Evolutionary conservation across 2,113 vertebrate genomes (phyloP), one percentile per base, ranked within the genome.

Genomic region (Macaca mulatta): DNA sequence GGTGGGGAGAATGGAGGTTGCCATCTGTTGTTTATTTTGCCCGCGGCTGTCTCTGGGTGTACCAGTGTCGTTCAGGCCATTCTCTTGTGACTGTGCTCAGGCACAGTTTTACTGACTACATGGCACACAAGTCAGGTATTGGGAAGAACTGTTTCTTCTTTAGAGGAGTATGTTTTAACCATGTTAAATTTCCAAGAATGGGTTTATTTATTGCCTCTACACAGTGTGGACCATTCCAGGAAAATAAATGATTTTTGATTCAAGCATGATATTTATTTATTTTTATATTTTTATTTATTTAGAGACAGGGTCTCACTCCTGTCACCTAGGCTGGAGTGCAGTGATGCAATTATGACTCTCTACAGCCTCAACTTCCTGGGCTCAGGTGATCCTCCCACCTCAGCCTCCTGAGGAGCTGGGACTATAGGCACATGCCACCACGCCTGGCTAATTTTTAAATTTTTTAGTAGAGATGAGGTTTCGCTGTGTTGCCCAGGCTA

Each of bases 131-230:
- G 32, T 61, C 70, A 86, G 23, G 0, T 72, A 8, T 45, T 55
- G 61, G 35, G 79, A 40, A 50, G 27, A 59, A 5, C 6, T 82
- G 72, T 81, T 86, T 59, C 13, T 74, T 10, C 45, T 61, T 93
- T 57, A 67, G 27, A 72, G n/a, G 27, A 87, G 4, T 90, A n/a
- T 87, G 17, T 92, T 85, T 89, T 85, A 82, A 18, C 23, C 8
- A 69, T 55, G 16, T 94, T 61, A 72, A 55, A 75, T 85, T 89
- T 94, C 61, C 43, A 94, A 57, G 80, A 82, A 78, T 87, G 59
- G 17, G 43, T 78, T 89, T 70, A 89, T 77, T 94, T 11, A 50
- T 14, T 38, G 50, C 70, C 27, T 90, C 9, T 52, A 52, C 18
- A 67, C 6, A 22, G n/a, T 82, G 9, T 75, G 61, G 52, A 35